Evolutionary conservation across 2,113 vertebrate species (phyloP), one percentile per base, ranked within the genome.

Genomic region (Cygnus buccinator): DNA sequence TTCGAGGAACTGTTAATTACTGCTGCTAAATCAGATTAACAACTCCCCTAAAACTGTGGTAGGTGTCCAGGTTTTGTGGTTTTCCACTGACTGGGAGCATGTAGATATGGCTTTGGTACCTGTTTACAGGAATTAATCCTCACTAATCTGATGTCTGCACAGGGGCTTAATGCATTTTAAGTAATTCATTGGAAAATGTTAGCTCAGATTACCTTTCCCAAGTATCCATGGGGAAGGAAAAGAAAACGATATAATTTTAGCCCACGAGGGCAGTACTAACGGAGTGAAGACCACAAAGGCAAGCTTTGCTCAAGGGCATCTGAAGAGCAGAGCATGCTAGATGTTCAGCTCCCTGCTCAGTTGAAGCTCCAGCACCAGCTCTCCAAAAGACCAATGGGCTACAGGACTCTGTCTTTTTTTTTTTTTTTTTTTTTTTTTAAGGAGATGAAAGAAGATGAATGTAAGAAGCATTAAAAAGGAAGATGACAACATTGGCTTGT

Each of bases 1-100:
- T 91, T 93, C 33, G 59, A 96, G 84, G 89, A 96, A 90, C 46
- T 84, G 35, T 62, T 93, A 80, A 93, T 92, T 90, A 15, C n/a
- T 79, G 73, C 61, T 89, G 46, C 54, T 74, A 84, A 55, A 84
- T 54, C 61, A 82, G 52, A 65, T 89, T 57, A 82, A 90, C 13
- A 28, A 9, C 14, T 89, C 76, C 80, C 72, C 23, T 55, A 65
- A 92, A 61, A 5, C 17, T 3, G 1, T 25, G 0, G 1, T 8
- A 78, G 8, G 10, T 76, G 70, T 66, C 39, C 63, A 66, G 25
- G 18, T 13, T 80, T 4, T 28, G 50, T 70, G 54, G 9, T 62
- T 96, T 93, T 44, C 26, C 26, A 11, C 1, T 3, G 33, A 17
- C 59, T 88, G 50, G 72, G 61, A 88, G 31, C 1, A 9, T 5